A percentile compares a stretch with the other conserved stretches of the same genome.
phyloP scores from a whole-genome alignment of 2,113 vertebrate species.

The Neodon shergylaensis region DNA sequence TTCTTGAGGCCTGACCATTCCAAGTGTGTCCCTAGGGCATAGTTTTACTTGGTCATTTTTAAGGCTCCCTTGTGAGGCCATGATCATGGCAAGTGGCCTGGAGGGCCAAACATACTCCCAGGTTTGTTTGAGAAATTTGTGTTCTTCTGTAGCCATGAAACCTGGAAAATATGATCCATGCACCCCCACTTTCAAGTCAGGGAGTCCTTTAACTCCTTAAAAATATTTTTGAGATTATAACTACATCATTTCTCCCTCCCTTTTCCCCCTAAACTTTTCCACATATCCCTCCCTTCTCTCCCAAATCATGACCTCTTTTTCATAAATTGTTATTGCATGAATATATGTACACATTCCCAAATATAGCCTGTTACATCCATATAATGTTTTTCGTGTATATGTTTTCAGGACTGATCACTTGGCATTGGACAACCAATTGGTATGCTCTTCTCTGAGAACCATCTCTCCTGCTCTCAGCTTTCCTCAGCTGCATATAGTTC shows the following conservation, averaged over 20 bases:
- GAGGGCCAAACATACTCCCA: not conserved
- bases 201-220: not conserved
- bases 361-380: not conserved
- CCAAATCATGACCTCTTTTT: not conserved
- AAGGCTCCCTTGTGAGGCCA: constrained; percentile 2
- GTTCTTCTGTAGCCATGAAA: not conserved
- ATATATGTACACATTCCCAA: not conserved
- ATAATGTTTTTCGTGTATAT: not conserved
- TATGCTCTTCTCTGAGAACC: too few relatives aligned
- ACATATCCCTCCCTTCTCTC: not conserved
- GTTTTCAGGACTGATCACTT: not conserved
- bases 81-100: not conserved
- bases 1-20: constrained; percentile 26
- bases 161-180: not conserved
- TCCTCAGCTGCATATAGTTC: not conserved
- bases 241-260: not conserved
- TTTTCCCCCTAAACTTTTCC: not conserved
- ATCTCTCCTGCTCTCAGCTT: not conserved
- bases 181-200: not conserved
- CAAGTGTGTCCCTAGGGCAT: not conserved
- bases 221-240: not conserved
- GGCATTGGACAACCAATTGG: not conserved
- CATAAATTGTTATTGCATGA: not conserved
- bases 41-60: not conserved
- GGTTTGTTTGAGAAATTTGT: not conserved